Conservation (phyloP, 2,888 invertebrate species). For the Spicauda simplicius region DNA sequence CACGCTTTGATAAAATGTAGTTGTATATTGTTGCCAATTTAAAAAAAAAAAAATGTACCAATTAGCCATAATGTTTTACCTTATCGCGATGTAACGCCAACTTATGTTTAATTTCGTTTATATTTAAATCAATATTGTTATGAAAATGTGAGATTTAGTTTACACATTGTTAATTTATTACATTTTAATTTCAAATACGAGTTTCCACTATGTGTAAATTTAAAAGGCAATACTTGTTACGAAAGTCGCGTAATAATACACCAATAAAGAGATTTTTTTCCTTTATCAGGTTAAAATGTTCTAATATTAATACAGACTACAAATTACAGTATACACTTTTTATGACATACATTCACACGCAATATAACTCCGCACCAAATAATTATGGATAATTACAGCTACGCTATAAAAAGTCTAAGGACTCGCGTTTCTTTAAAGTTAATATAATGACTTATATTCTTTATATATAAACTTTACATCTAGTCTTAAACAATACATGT, state of each 20-base stretch:
- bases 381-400: slow-evolving; percentile 21
- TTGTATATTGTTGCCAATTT: too few species aligned
- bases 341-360: not conserved
- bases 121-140: too few species aligned
- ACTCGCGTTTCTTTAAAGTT: slow-evolving; percentile 36
- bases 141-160: too few species aligned
- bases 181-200: too few species aligned
- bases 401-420: slow-evolving; percentile 27
- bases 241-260: not conserved
- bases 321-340: not conserved
- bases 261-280: not conserved
- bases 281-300: not conserved
- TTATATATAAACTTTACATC: slow-evolving; percentile 23
- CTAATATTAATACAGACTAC: not conserved
- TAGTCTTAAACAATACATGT: slow-evolving; percentile 13
- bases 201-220: too few species aligned
- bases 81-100: too few species aligned
- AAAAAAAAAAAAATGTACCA: too few species aligned
- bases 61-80: too few species aligned
- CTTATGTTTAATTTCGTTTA: too few species aligned
- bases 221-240: too few species aligned
- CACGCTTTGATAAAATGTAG: too few species aligned
- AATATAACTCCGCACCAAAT: slow-evolving; percentile 20
- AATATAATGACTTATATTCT: slow-evolving; percentile 33
- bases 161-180: too few species aligned